Conservation (phyloP, 2,888 invertebrate species). For the Bimastos eiseni region DNA sequence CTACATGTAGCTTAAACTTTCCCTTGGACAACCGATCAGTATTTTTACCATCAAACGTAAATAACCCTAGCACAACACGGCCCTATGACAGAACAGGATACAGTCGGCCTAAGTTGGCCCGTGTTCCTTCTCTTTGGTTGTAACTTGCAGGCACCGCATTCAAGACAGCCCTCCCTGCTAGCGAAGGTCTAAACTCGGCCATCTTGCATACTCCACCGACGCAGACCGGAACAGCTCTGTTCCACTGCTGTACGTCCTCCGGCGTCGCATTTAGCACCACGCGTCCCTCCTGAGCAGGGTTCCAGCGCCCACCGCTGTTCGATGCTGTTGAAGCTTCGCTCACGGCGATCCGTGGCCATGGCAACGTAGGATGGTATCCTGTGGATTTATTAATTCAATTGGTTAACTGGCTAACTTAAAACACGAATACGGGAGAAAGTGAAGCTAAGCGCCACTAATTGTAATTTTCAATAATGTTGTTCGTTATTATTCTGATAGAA, state of each 20-base stretch:
- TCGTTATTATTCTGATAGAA: too few species aligned
- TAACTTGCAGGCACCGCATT: not conserved
- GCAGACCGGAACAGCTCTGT: not conserved
- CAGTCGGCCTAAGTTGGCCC: not conserved
- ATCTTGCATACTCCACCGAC: not conserved
- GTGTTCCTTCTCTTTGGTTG: not conserved
- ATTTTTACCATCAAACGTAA: too few species aligned
- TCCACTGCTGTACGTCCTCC: not conserved
- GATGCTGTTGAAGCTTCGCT: not conserved
- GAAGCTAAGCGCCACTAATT: too few species aligned
- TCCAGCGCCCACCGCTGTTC: slow-evolving; percentile 13
- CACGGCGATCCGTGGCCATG: not conserved
- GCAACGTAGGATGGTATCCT: not conserved
- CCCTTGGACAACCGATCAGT: too few species aligned
- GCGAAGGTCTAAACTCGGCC: not conserved
- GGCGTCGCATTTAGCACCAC: not conserved
- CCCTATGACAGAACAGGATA: not conserved
- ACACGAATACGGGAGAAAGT: too few species aligned
- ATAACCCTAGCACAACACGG: not conserved
- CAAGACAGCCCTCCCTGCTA: not conserved
- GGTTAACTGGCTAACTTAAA: too few species aligned
- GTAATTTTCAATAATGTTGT: too few species aligned
- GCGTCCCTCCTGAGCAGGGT: not conserved
- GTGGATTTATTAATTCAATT: too few species aligned
- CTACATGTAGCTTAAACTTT: too few species aligned